Evolutionary conservation across 2,797 vertebrate species (phyloP).

Genomic region (Sebastes alutus): DNA sequence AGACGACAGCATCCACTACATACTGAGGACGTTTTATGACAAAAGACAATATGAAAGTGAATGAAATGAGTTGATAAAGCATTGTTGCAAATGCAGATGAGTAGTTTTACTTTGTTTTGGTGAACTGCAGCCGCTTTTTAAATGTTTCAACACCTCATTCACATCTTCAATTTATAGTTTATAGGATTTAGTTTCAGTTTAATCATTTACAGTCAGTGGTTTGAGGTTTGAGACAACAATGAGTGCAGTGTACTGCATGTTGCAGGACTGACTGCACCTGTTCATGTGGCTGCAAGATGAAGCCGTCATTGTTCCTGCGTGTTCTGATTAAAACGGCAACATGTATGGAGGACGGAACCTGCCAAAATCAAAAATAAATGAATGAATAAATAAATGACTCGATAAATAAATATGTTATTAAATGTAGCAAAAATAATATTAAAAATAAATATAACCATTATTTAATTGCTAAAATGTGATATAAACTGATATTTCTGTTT

Average conservation of each 20-base stretch:
- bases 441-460: too few relatives aligned
- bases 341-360: too few relatives aligned
- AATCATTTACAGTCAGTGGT: neutral
- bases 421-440: too few relatives aligned
- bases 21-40: neutral
- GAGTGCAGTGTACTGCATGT: neutral
- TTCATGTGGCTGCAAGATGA: neutral
- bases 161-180: neutral
- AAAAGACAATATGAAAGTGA: neutral
- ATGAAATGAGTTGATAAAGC: neutral
- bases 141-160: neutral
- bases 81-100: neutral
- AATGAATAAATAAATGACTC: too few relatives aligned
- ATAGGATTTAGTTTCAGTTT: neutral
- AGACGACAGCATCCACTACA: accelerated
- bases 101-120: neutral
- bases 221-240: neutral
- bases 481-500: too few relatives aligned
- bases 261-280: neutral
- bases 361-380: too few relatives aligned
- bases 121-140: neutral
- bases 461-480: too few relatives aligned
- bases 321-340: neutral
- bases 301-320: neutral
- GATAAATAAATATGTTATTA: too few relatives aligned